Evolutionary conservation across 2,888 invertebrate species (phyloP), one percentile per base, ranked within the genome.

Genomic region (Macropis europaea): DNA sequence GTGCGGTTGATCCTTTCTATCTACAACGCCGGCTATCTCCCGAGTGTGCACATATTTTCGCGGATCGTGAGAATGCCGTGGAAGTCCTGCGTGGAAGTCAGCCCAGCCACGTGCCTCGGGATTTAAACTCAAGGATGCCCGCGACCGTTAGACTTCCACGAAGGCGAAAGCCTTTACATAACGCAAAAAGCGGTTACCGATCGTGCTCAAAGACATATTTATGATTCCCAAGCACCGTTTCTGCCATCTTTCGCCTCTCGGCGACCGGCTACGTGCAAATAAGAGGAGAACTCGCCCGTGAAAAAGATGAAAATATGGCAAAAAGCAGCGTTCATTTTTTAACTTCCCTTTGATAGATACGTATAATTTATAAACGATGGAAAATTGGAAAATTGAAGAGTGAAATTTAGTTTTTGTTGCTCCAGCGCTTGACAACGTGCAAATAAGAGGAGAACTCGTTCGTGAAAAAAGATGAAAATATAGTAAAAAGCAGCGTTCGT

Each of bases 111-210:
- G 85, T 85, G 86, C 75, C 81, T 59, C 45, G 78, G 72, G 77
- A 83, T 83, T 86, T 81, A 80, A 84, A 84, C 82, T 85, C 86
- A 83, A 86, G 85, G 84, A 85, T 86, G 67, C 45, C 30, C 50
- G 56, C 73, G 82, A 83, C 84, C 82, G 83, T 86, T 86, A 81
- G 79, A 73, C 70, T 80, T 79, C 70, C 54, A 57, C 73, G 62
- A 76, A 74, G 63, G 53, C 69, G 54, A 73, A 66, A 67, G 57
- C 47, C 69, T 79, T 84, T 84, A 81, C 82, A 64, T 78, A 84
- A 84, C 60, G 48, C 45, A 24, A 34, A 17, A 50, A 59, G 56
- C 50, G 34, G 13, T 57, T 38, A 19, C 45, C 61, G 36, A 66
- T 50, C 52, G 70, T 22, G 24, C 34, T 52, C 24, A 36, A 36